A percentile compares a stretch with the other conserved stretches of the same genome.
These are phyloP conservation scores for Pseudomyrmex cubaensis DNA, from an alignment of 1,140 invertebrate species.

Conservation along the genomic window DNA sequence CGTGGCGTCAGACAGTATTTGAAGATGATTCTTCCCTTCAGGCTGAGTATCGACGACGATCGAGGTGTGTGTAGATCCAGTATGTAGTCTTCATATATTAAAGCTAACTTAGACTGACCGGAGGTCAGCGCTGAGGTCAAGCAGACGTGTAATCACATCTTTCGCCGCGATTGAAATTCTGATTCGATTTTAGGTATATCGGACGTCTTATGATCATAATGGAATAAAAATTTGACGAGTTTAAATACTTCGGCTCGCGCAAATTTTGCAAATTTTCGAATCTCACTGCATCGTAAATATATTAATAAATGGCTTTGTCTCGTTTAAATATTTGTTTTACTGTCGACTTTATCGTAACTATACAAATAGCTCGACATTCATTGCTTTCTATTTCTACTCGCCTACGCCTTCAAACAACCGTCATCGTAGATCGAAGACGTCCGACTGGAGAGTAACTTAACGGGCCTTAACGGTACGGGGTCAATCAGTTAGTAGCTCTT, in stretches of 20 bases:
- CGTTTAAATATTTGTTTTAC: slow-evolving; percentile 6
- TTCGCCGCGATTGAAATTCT: slow-evolving; percentile 20
- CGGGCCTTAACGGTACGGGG: slow-evolving; percentile 68
- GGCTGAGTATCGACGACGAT: background rate
- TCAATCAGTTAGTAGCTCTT: slow-evolving; percentile 68
- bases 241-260: background rate
- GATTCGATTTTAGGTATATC: slow-evolving; percentile 36
- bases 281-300: no score
- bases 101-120: slow-evolving; percentile 34
- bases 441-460: slow-evolving; percentile 63
- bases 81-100: slow-evolving; percentile 33
- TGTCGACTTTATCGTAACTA: background rate
- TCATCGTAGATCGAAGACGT: slow-evolving; percentile 56
- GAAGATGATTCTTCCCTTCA: slow-evolving; percentile 58
- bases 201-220: slow-evolving; percentile 18
- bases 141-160: slow-evolving; percentile 38
- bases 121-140: slow-evolving; percentile 58
- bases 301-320: background rate
- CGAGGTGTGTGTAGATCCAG: background rate
- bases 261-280: background rate
- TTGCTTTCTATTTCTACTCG: slow-evolving; percentile 43
- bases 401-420: slow-evolving; percentile 6
- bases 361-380: background rate
- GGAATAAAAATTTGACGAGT: background rate
- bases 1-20: slow-evolving; percentile 81